Conservation (phyloP, 2,797 vertebrate species). For the Siniperca obscura region DNA sequence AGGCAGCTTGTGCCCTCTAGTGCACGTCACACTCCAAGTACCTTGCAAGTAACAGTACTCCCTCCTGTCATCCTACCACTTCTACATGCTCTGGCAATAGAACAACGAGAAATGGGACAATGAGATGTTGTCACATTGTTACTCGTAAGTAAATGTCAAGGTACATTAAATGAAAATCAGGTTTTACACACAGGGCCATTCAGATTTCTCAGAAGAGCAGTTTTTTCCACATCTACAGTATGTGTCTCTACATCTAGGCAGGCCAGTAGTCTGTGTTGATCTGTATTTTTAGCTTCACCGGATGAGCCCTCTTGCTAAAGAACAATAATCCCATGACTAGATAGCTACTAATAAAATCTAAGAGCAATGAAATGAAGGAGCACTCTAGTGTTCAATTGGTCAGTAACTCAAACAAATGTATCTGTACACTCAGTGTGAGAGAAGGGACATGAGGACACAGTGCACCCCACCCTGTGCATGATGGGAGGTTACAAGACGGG, state of each 20-base stretch:
- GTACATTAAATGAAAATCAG: constrained; percentile 17
- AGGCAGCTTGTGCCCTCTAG: constrained; percentile 88
- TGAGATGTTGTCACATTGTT: neutral
- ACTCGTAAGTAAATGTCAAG: neutral
- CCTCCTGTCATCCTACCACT: constrained; percentile 7
- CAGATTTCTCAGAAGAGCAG: constrained; percentile 12
- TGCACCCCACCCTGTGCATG: constrained; percentile 66
- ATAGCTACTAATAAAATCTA: constrained; percentile 23
- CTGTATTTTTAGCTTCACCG: neutral
- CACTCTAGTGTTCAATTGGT: constrained; percentile 35
- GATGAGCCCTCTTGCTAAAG: constrained; percentile 2
- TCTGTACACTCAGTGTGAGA: constrained; percentile 48
- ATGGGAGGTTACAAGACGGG: constrained; percentile 62
- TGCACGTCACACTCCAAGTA: constrained; percentile 67
- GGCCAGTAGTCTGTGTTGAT: neutral
- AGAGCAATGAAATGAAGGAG: constrained; percentile 42
- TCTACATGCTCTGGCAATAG: neutral
- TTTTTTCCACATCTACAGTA: neutral
- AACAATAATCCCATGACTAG: constrained; percentile 8
- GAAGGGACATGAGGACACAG: constrained; percentile 50
- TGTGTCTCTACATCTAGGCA: constrained; percentile 5
- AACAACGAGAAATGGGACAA: constrained; percentile 1
- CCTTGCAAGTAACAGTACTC: constrained; percentile 22
- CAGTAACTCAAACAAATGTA: constrained; percentile 67
- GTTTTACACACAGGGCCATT: constrained; percentile 40